Evolutionary conservation across 2,888 invertebrate genomes (phyloP), one percentile per base, ranked within the genome.

Genomic region (Tetragonisca angustula): DNA sequence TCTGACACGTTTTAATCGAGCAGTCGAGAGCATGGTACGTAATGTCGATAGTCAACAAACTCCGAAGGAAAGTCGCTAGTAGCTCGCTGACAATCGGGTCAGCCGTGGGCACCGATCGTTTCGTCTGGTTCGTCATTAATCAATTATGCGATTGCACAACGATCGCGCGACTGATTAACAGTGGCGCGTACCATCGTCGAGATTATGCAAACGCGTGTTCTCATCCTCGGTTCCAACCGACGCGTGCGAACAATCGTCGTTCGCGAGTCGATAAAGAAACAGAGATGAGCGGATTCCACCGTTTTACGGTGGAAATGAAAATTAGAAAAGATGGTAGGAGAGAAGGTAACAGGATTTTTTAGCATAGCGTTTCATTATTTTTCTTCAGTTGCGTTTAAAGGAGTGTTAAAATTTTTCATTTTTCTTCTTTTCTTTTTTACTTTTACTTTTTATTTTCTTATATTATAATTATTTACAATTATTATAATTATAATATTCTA

Each of bases 51-150:
- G 68, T 81, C 69, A 74, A 32, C 68, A 15, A 73, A 27, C 32
- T 59, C n/a, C n/a, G 79, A 56, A 79, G 73, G 77, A 83, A 83
- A 83, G 83, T 79, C 32, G 70, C 75, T 65, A 27, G 59, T 36
- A 36, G 68, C 52, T 64, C 52, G 61, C 64, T 73, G 71, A 81
- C 81, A 87, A 87, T 86, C 81, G 78, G 87, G 81, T 81, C 87
- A 84, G 21, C 17, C 69, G 76, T 69, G 72, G 84, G 68, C 77
- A 76, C 71, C 56, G 61, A 71, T 59, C 68, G 65, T 64, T 78
- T 83, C 83, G 77, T 80, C 80, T 75, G 59, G 65, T 9, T 36
- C 76, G 72, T 80, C 83, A 67, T 86, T 86, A 86, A 86, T 85
- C 79, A 79, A 76, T 86, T 86, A 85, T 79, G 59, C 79, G 74